These are phyloP conservation scores for Bombus affinis DNA, from an alignment of 1,140 invertebrate species.

Conservation along the genomic window DNA sequence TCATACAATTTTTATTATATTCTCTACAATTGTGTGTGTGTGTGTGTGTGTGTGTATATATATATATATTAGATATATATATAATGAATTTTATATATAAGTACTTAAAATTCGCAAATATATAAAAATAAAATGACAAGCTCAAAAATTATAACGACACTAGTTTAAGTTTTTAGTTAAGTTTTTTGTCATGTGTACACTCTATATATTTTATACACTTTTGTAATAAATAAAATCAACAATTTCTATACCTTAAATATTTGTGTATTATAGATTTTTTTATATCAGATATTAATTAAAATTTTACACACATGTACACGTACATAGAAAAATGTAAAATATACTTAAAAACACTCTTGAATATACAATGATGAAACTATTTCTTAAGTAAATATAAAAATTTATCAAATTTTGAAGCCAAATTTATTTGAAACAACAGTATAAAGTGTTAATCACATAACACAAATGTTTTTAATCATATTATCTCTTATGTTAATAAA, in stretches of 20 bases:
- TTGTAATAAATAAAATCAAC: slow-evolving; percentile 14
- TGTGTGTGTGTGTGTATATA: no score
- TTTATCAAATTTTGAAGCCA: not conserved
- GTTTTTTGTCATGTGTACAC: not conserved
- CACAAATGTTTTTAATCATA: not conserved
- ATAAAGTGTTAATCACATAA: slow-evolving; percentile 8
- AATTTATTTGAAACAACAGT: slow-evolving; percentile 39
- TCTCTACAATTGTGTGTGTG: not conserved
- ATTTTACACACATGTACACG: not conserved
- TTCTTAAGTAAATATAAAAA: slow-evolving; percentile 17
- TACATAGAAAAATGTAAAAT: not conserved
- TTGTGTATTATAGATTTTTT: not conserved
- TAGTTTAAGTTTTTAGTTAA: not conserved
- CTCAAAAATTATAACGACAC: not conserved
- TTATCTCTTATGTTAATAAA: slow-evolving; percentile 2
- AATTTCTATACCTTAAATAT: not conserved
- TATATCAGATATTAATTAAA: not conserved
- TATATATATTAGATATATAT: no score
- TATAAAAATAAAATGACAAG: not conserved
- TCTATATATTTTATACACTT: slow-evolving; percentile 17
- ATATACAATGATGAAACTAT: not conserved
- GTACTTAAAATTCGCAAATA: not conserved
- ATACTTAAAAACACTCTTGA: not conserved
- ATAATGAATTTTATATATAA: not conserved
- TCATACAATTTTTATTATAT: slow-evolving; percentile 10